Conservation (phyloP, 2,797 vertebrate genomes). For the Scleropages formosus region DNA sequence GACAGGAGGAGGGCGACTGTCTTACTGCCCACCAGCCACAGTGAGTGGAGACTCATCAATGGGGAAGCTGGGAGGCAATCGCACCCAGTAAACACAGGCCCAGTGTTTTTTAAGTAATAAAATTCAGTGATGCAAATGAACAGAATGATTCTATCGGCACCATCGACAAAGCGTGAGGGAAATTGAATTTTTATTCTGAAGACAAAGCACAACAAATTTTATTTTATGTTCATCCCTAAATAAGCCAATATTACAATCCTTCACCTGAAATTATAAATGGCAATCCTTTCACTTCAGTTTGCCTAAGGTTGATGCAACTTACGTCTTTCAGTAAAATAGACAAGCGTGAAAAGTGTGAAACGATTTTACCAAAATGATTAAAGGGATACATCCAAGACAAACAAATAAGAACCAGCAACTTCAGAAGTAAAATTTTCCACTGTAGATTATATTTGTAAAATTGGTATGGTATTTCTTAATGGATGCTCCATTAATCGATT, state of each 20-base stretch:
- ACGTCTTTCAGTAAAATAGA: slow-evolving; percentile 4
- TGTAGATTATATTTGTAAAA: not conserved
- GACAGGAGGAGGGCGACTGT: slow-evolving; percentile 18
- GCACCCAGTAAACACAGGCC: not conserved
- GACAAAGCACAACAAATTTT: not conserved
- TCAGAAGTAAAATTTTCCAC: not conserved
- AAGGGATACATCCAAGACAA: slow-evolving; percentile 13
- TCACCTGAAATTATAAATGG: not conserved
- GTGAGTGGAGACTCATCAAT: not conserved
- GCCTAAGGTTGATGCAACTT: not conserved
- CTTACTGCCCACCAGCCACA: slow-evolving; percentile 13
- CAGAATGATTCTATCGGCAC: not conserved
- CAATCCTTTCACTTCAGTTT: not conserved
- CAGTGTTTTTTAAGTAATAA: not conserved
- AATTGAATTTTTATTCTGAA: not conserved
- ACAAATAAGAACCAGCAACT: not conserved
- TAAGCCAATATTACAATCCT: not conserved
- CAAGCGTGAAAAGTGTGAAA: not conserved
- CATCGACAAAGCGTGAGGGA: not conserved
- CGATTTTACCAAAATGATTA: not conserved
- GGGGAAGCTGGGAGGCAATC: not conserved
- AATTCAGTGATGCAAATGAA: not conserved
- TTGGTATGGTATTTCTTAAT: slow-evolving; percentile 7
- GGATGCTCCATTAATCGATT: not conserved
- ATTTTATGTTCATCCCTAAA: not conserved